These are phyloP conservation scores for Microctonus brassicae DNA, from an alignment of 2,888 invertebrate species.

Conservation along the genomic window DNA sequence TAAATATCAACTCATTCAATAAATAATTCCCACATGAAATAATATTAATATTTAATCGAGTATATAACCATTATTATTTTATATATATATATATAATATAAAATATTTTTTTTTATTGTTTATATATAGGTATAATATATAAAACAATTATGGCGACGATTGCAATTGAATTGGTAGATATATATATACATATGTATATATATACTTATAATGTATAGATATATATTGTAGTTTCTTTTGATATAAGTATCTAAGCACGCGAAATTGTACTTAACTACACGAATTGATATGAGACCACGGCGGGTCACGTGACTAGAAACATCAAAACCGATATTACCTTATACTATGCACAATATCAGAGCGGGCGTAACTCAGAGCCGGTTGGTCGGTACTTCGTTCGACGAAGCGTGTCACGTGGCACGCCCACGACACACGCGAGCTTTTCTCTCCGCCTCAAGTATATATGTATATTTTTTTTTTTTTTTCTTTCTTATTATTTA, in stretches of 20 bases:
- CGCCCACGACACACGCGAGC: constrained; percentile 66
- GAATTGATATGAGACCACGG: constrained; percentile 56
- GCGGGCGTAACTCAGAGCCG: constrained; percentile 58
- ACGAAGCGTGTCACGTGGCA: constrained; percentile 63
- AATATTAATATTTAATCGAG: too few relatives aligned
- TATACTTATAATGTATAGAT: neutral
- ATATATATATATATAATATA: too few relatives aligned
- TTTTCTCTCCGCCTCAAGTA: constrained; percentile 31
- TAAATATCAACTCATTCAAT: too few relatives aligned
- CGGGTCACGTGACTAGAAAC: constrained; percentile 60
- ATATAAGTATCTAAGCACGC: constrained; percentile 57
- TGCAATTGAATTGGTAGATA: neutral
- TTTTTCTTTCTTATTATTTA: constrained; percentile 30
- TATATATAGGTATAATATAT: too few relatives aligned
- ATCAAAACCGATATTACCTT: constrained; percentile 53
- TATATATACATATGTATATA: neutral
- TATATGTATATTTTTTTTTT: constrained; percentile 30
- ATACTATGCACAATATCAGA: constrained; percentile 45
- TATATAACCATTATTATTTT: too few relatives aligned
- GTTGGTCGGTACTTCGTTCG: constrained; percentile 61
- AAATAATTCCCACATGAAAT: too few relatives aligned
- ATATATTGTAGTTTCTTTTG: constrained; percentile 6
- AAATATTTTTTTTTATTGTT: too few relatives aligned
- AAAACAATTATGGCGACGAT: neutral
- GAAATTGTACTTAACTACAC: constrained; percentile 64